Evolutionary conservation across 2,888 invertebrate species (phyloP).

Genomic region (Bedellia somnulentella): DNA sequence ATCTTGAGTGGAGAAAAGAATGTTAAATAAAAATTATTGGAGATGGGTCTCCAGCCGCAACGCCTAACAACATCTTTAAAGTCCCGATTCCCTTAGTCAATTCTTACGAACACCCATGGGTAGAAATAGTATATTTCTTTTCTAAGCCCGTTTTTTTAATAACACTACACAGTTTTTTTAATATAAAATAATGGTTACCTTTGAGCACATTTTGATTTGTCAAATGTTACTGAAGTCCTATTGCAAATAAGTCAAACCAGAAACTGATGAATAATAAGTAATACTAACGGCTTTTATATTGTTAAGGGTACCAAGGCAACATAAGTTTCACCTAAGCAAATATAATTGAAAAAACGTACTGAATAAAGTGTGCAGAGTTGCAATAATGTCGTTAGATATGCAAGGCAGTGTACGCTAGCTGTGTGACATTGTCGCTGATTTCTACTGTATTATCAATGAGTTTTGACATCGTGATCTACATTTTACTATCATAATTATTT

Average conservation of each 20-base stretch:
- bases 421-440: constrained; percentile 23
- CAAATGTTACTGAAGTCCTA: constrained; percentile 16
- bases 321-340: constrained; percentile 37
- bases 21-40: no score
- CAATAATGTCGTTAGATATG: constrained; percentile 30
- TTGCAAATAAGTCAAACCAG: constrained; percentile 19
- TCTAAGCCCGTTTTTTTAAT: no score
- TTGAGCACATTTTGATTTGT: constrained; percentile 30
- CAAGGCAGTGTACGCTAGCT: constrained; percentile 16
- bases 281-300: constrained; percentile 43
- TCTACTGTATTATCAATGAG: constrained; percentile 5
- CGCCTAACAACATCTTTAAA: no score
- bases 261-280: constrained; percentile 33
- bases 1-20: no score
- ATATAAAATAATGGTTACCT: no score
- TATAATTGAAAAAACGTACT: constrained; percentile 10
- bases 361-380: constrained; percentile 23
- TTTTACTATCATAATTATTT: no score
- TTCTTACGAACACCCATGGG: no score
- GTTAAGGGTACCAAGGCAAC: constrained; percentile 41
- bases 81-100: no score
- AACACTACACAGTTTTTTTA: no score
- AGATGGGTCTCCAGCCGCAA: no score
- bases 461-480: no score
- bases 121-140: no score